Base-by-base conservation (phyloP, 37 sponge, comb jelly and placozoan genomes). In the Chondrosia reniformis region DNA sequence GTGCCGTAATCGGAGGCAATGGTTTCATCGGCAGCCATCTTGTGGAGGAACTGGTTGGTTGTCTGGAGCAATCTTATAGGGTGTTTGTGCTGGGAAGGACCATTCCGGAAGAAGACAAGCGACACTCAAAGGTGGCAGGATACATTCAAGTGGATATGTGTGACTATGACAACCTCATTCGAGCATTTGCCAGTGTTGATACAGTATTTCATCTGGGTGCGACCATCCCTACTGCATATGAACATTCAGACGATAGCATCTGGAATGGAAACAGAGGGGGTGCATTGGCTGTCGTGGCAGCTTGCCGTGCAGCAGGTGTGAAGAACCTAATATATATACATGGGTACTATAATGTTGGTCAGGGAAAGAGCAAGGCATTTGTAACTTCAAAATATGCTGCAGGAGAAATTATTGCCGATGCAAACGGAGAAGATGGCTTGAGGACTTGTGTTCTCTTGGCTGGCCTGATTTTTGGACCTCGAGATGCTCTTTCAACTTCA, bases 21-120 rank as follows among this genome's bases (percentile, higher is more conserved):
- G 91, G 91, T 7, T 86, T 91, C 39, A 46, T 91, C 38, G 91
- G 91, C 22, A 77, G 73, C 31, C 84, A 86, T 66, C 71, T 91
- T 15, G 91, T 86, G 36, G 65, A 91, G 31, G 78, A 80, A 33
- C 78, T 91, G 9, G 57, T 91, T 27, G 37, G 31, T 21, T n/a
- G n/a, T n/a, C n/a, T n/a, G n/a, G 59, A 78, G 43, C 46, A 73
- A 0, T 72, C 75, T 4, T 86, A 80, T 45, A 80, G 80, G 37
- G 91, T 91, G 12, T 84, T 83, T 34, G 66, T 91, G 44, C 74
- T 91, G 37, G 84, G 91, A 12, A 79, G 91, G 4, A 82, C 37
- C 54, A 71, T 71, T 43, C 81, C 55, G 34, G 67, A 55, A 4
- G 46, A 73, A 24, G 71, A 74, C n/a, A 43, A 84, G 69, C 74